Conservation (phyloP, 2,888 invertebrate genomes). For the Cancer borealis region DNA sequence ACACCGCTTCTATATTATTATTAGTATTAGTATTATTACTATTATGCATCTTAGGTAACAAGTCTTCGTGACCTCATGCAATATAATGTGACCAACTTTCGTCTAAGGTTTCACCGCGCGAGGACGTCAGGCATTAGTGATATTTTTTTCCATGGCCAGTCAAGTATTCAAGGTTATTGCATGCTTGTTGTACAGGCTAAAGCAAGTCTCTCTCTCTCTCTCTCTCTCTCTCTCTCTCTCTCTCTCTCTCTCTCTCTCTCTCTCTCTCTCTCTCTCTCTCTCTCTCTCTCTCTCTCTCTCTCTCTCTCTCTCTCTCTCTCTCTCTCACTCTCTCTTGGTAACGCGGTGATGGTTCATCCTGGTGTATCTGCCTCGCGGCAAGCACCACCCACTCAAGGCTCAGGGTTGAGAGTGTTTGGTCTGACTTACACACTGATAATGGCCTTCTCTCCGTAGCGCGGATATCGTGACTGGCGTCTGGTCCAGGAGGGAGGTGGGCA, state of each 20-base stretch:
- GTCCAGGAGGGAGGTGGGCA: no score
- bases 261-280: background rate
- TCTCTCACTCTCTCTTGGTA: background rate
- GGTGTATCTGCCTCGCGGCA: background rate
- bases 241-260: background rate
- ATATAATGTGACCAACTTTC: background rate
- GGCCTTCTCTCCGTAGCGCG: no score
- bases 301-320: background rate
- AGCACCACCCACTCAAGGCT: background rate
- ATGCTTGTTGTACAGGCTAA: background rate
- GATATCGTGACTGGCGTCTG: no score
- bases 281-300: background rate
- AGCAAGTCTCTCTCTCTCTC: background rate
- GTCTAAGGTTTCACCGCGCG: constrained; percentile 18
- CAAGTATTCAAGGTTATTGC: constrained; percentile 14
- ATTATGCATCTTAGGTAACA: background rate
- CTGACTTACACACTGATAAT: no score
- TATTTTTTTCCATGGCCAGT: background rate
- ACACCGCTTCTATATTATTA: background rate
- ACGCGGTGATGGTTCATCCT: background rate
- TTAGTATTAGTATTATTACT: background rate
- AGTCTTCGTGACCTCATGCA: background rate
- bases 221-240: background rate
- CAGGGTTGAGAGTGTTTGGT: background rate
- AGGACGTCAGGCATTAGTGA: background rate